Percentiles rank a stretch among this genome's conserved stretches.
These are phyloP conservation scores for Girardinichthys multiradiatus DNA, from an alignment of 2,113 vertebrate genomes.

Conservation along the genomic window DNA sequence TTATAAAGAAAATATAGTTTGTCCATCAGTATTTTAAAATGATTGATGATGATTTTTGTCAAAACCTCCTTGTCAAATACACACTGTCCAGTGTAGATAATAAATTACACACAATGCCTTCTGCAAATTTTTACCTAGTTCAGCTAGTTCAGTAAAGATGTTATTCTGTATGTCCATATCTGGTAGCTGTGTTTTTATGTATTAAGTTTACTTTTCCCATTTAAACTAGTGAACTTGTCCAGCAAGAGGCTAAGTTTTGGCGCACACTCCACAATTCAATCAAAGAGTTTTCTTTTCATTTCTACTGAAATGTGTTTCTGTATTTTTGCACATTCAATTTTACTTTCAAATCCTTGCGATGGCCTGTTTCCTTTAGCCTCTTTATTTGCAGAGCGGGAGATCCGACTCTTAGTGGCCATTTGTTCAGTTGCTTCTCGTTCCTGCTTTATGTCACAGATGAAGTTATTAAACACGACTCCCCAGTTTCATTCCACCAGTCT, in stretches of 20 bases:
- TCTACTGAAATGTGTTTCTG: not conserved
- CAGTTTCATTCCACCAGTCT: too few species aligned
- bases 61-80: too few species aligned
- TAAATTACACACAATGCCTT: not conserved
- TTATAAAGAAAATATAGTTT: not conserved
- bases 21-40: not conserved
- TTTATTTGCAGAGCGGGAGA: not conserved
- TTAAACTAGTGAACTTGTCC: not conserved
- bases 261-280: not conserved
- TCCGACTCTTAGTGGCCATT: not conserved
- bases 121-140: not conserved
- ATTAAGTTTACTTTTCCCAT: not conserved
- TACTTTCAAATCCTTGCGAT: not conserved
- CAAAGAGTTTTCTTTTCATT: not conserved
- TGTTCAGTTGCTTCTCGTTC: too few species aligned
- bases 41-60: not conserved
- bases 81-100: too few species aligned
- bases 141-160: not conserved
- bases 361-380: not conserved
- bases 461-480: too few species aligned
- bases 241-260: not conserved
- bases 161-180: not conserved
- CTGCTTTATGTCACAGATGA: too few species aligned
- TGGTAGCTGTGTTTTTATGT: conserved; percentile 1
- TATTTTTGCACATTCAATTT: too few species aligned